Evolutionary conservation across 1,140 invertebrate species (phyloP).

Genomic region (Drosophila parvula): DNA sequence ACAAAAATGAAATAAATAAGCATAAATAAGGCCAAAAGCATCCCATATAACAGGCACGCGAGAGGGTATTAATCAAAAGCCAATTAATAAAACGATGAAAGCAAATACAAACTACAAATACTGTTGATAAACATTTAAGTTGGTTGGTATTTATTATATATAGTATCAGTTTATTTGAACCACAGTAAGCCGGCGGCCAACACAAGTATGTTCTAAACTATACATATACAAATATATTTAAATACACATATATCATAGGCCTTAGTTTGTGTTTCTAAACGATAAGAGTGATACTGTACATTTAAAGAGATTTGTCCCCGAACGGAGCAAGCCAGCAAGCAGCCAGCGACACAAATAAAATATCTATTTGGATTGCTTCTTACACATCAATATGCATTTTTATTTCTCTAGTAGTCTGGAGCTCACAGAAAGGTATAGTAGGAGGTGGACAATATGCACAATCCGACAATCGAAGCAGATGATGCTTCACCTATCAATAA

Average conservation of each 20-base stretch:
- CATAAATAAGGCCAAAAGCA: not conserved
- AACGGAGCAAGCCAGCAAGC: conserved; percentile 22
- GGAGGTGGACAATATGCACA: conserved; percentile 1
- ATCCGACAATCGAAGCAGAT: not conserved
- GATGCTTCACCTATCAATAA: conserved; percentile 17
- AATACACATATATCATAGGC: conserved; percentile 74
- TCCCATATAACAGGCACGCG: conserved; percentile 2
- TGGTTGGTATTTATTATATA: conserved; percentile 46
- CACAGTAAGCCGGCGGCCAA: conserved; percentile 38
- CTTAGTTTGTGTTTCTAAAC: conserved; percentile 76
- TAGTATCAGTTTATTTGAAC: conserved; percentile 27
- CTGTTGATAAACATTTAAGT: conserved; percentile 31
- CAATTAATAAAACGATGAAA: conserved; percentile 19
- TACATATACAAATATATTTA: conserved; percentile 47
- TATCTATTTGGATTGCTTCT: conserved; percentile 64
- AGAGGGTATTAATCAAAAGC: conserved; percentile 41
- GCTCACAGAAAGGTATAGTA: not conserved
- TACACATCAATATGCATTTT: conserved; percentile 6
- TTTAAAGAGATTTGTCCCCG: conserved; percentile 55
- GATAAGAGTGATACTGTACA: conserved; percentile 79
- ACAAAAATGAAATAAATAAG: not conserved
- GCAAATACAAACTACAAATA: conserved; percentile 17
- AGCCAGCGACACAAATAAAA: conserved; percentile 44
- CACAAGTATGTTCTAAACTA: conserved; percentile 51
- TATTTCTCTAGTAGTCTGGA: not conserved